phyloP scores from a whole-genome alignment of 1,140 invertebrate species.

The Nixonia krombeini region DNA sequence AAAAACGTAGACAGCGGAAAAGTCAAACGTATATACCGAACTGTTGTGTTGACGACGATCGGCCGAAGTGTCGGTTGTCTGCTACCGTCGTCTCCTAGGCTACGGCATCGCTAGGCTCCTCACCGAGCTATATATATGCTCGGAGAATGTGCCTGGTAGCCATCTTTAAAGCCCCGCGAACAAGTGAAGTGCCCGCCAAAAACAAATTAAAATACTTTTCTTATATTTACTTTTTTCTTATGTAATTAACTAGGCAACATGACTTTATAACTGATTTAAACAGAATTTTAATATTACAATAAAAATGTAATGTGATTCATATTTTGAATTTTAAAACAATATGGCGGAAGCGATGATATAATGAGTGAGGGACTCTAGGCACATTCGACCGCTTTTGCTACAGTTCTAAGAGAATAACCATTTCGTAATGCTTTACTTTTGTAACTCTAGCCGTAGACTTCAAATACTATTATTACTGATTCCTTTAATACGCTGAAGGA shows the following conservation, averaged over 20 bases:
- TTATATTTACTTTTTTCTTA: neutral
- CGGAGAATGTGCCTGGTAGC: neutral
- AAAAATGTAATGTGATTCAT: no score
- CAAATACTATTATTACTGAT: no score
- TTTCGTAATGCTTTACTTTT: no score
- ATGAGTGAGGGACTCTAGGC: no score
- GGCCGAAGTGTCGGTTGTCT: constrained; percentile 64
- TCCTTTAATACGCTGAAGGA: no score
- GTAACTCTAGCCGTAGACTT: no score
- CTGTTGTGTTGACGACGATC: constrained; percentile 60
- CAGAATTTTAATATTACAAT: no score
- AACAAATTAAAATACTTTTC: neutral
- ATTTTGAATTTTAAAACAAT: no score
- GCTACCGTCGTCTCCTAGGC: constrained; percentile 70
- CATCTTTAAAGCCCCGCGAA: neutral
- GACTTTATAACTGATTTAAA: no score
- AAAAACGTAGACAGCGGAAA: constrained; percentile 49
- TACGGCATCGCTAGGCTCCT: constrained; percentile 64
- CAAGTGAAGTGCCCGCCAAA: neutral
- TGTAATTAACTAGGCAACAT: neutral
- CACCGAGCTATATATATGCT: constrained; percentile 41
- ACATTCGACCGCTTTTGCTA: no score
- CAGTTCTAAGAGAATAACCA: no score
- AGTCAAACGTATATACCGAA: constrained; percentile 26
- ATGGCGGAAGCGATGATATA: no score